Percentiles rank a stretch among this genome's conserved stretches.
phyloP scores from a whole-genome alignment of 2,888 invertebrate genomes.

The Cephus pulcher region DNA sequence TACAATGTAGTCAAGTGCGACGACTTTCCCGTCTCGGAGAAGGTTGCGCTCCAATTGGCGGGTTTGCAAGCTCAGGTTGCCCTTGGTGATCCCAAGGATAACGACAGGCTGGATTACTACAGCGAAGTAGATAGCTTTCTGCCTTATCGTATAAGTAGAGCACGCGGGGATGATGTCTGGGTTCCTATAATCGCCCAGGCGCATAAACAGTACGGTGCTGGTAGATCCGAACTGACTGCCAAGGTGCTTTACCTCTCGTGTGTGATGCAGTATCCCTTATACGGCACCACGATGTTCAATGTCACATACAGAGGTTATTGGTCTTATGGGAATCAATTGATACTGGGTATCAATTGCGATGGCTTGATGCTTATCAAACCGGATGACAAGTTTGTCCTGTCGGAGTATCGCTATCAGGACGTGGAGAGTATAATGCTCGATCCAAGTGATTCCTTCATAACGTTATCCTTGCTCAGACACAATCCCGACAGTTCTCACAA shows the following conservation, averaged over 20 bases:
- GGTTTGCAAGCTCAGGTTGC: conserved; percentile 95
- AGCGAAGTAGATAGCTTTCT: conserved; percentile 91
- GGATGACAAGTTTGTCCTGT: conserved; percentile 90
- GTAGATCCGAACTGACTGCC: conserved; percentile 89
- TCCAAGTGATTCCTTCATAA: conserved; percentile 92
- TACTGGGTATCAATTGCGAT: conserved; percentile 90
- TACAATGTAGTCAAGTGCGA: conserved; percentile 95
- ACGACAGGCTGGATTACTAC: conserved; percentile 86
- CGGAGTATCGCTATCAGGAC: conserved; percentile 90
- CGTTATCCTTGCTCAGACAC: conserved; percentile 84
- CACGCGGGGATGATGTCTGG: conserved; percentile 86
- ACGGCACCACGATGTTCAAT: conserved; percentile 86
- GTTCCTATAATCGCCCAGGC: conserved; percentile 88
- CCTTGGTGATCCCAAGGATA: conserved; percentile 86
- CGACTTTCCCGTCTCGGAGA: conserved; percentile 94
- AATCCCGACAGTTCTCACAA: conserved; percentile 78
- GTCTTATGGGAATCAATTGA: conserved; percentile 80
- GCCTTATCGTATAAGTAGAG: conserved; percentile 83
- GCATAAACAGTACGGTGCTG: conserved; percentile 91
- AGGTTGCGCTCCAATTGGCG: conserved; percentile 92
- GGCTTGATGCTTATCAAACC: conserved; percentile 92
- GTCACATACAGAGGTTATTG: conserved; percentile 95
- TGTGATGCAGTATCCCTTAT: conserved; percentile 96
- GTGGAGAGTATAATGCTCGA: conserved; percentile 92
- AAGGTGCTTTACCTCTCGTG: conserved; percentile 94